Base-by-base conservation (phyloP, 2,113 vertebrate genomes). In the Galbula dea region DNA sequence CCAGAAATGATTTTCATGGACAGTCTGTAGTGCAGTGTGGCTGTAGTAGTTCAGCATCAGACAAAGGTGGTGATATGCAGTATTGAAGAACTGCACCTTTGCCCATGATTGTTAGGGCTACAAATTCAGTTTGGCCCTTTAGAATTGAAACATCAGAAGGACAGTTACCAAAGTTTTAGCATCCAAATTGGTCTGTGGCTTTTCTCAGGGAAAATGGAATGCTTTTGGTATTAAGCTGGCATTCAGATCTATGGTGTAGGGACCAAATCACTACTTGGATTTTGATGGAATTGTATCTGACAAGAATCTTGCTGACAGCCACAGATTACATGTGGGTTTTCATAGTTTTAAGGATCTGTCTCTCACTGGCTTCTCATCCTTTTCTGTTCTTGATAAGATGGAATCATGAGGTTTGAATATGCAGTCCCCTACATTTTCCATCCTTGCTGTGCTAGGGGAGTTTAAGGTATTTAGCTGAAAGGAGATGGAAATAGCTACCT, bases 1-100 rank as follows among this genome's bases (percentile, higher is more conserved):
- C 20, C 19, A 62, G n/a, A 54, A 88, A 3, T 48, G 12, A 19
- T n/a, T 81, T 81, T 72, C 39, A 30, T 51, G 41, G 49, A 7
- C 17, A 27, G 21, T 45, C 19, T 61, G 17, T 46, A n/a, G 11
- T 48, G 20, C 17, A 0, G 0, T 54, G 2, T 10, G 27, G 32
- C 41, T 46, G 29, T 51, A 24, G 32, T 27, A 67, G 27, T 22
- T 29, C 32, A 29, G 18, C 14, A 12, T 77, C 29, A 67, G 61
- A 37, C 16, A 46, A 19, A 39, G 34, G 23, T 74, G 37, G 11
- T 71, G 57, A 32, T 15, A 16, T 0, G 6, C 4, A 20, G 1
- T 10, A 6, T 57, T 57, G 12, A 46, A 93, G 41, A 91, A 34
- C 3, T 55, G 23, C 8, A 20, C 9, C 68, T 83, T 22, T 43